Evolutionary conservation across 2,888 invertebrate genomes (phyloP), one percentile per base, ranked within the genome.

Genomic region (Yponomeuta sedellus): DNA sequence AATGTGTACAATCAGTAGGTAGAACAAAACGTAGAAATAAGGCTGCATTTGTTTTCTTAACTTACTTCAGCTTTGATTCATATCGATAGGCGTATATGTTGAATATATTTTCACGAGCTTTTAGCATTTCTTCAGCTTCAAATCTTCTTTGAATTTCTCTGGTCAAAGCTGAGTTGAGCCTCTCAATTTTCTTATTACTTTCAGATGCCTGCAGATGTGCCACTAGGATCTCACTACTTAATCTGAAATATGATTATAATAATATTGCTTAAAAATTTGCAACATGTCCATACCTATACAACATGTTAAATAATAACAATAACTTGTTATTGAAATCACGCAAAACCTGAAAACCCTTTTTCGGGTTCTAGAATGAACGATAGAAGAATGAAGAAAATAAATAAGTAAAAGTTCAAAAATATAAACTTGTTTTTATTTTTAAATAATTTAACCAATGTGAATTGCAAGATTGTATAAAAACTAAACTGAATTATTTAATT

Each of bases 171-270:
- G 75, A 70, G 58, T 78, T 82, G n/a, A 91, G 72, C 64, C 79
- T 79, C 68, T 91, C 86, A 59, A 91, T 79, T 71, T 86, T 90
- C 61, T 86, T 84, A 44, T 86, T 82, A 71, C 81, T 76, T 71
- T 89, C 87, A 6, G 86, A 77, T 22, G 86, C 77, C 77, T 93
- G 92, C 66, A 89, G 79, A 75, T 93, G 92, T 16, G 92, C 81
- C 39, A 91, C 79, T 40, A 88, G 73, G 65, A 92, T 87, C 80
- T 92, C 90, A 10, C 89, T 84, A 66, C 89, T 90, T 52, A 92
- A 74, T 69, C 92, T 92, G 64, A 79, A 71, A 59, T 25, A 25
- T 25, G 25, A 25, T 59, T 62, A 22, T 65, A 4, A 58, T 56
- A 11, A 52, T 16, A 52, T 52, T 6, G n/a, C 2, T 16, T 52